These are phyloP conservation scores for Callitettix versicolor DNA, from an alignment of 1,140 invertebrate genomes.

Conservation along the genomic window DNA sequence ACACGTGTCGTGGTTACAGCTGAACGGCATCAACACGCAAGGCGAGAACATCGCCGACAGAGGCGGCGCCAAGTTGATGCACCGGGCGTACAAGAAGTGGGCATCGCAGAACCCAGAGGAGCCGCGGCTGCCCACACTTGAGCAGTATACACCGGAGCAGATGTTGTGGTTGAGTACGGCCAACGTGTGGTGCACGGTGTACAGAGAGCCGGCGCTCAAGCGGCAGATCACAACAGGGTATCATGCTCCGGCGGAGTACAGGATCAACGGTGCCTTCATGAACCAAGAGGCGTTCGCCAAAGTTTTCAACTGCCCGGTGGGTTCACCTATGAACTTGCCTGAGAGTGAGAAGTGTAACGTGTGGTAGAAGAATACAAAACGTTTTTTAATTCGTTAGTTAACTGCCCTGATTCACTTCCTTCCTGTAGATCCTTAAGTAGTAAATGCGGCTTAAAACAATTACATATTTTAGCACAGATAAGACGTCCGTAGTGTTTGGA, in stretches of 20 bases:
- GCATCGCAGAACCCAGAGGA: slow-evolving; percentile 28
- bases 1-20: neutral
- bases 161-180: slow-evolving; percentile 56
- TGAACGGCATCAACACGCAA: slow-evolving; percentile 59
- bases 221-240: neutral
- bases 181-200: slow-evolving; percentile 49
- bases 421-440: no score
- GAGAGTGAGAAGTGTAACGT: slow-evolving; percentile 70
- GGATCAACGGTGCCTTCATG: slow-evolving; percentile 77
- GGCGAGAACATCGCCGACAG: slow-evolving; percentile 71
- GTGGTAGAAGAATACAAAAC: slow-evolving; percentile 44
- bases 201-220: slow-evolving; percentile 9
- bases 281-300: slow-evolving; percentile 76
- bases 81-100: slow-evolving; percentile 39
- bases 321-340: slow-evolving; percentile 80
- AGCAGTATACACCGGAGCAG: slow-evolving; percentile 33
- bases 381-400: no score
- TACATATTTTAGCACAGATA: no score
- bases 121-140: slow-evolving; percentile 36
- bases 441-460: no score
- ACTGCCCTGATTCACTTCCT: no score
- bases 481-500: no score
- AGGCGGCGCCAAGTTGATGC: slow-evolving; percentile 50
- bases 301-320: slow-evolving; percentile 73
- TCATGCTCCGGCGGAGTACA: slow-evolving; percentile 65